A percentile compares a stretch with the other conserved stretches of the same genome.
phyloP scores from a whole-genome alignment of 2,797 vertebrate genomes.

The Hypotaenidia okinawae region DNA sequence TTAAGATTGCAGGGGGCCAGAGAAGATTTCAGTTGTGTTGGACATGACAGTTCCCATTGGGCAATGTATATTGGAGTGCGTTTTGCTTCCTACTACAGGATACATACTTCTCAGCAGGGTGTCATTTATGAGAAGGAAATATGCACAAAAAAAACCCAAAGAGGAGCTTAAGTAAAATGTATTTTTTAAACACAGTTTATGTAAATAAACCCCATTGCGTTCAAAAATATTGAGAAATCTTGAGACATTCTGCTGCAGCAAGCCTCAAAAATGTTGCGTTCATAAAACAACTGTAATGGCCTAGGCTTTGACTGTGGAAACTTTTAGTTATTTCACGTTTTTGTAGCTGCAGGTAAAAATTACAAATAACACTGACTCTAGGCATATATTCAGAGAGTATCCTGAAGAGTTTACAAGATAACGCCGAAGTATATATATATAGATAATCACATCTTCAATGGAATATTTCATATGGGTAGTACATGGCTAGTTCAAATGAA shows the following conservation, averaged over 20 bases:
- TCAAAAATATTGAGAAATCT: not conserved
- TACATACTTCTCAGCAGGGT: not conserved
- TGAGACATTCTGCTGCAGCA: not conserved
- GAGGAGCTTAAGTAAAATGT: not conserved
- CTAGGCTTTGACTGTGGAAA: not conserved
- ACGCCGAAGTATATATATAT: not conserved
- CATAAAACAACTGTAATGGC: not conserved
- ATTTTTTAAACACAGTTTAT: not conserved
- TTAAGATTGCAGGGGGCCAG: not conserved
- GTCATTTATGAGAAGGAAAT: not conserved
- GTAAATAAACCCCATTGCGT: not conserved
- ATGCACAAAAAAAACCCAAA: not conserved
- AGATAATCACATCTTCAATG: not conserved
- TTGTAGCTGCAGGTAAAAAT: not conserved
- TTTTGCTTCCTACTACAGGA: not conserved
- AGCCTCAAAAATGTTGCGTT: not conserved
- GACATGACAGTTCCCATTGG: not conserved
- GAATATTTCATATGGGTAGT: not conserved
- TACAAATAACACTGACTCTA: not conserved
- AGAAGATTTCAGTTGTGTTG: not conserved
- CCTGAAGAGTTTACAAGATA: not conserved
- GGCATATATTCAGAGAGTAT: not conserved
- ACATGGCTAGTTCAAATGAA: not conserved
- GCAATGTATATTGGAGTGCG: not conserved
- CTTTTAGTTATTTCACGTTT: not conserved